Evolutionary conservation across 1,140 invertebrate genomes (phyloP), one percentile per base, ranked within the genome.

Genomic region (Oppia nitens): DNA sequence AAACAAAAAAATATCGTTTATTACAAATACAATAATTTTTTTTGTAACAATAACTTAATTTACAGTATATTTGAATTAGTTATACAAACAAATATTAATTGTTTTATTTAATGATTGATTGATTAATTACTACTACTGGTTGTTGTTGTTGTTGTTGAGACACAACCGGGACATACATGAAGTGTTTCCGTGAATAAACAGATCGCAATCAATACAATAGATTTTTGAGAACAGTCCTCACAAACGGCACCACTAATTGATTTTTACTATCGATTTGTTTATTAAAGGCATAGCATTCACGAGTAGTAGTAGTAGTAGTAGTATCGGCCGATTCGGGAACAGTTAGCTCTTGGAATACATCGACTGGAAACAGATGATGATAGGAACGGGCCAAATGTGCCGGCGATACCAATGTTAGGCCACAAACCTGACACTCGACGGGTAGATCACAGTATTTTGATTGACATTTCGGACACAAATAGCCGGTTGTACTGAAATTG

Each of bases 401-500:
- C 11, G 94, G 91, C 4, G 93, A 96, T 2, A 97, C 93, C n/a
- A 98, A 74, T 2, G 91, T 97, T 26, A 98, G 75, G 12, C 75
- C 89, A 75, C 95, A 98, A 17, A 85, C 83, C 68, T 84, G 80
- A 71, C 95, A 98, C 74, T 98, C 94, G 0, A 92, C 87, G 0
- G 95, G 95, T 62, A 98, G 77, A 71, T 97, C 90, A 74, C 94
- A 98, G 72, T 97, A 96, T 75, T 96, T 95, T 71, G 87, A 89
- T 60, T 83, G 81, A 74, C 94, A 98, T 69, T 96, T 91, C 24
- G 91, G 92, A 72, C 93, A 98, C 66, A 92, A 83, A 69, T 94
- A 96, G 2, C 92, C 93, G 17, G 26, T 51, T 28, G 23, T 29
- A 25, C 54, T 52, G 24, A 63, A 62, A 62, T 63, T 66, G n/a